These are phyloP conservation scores for Opisthograptis luteolata DNA, from an alignment of 2,888 invertebrate genomes.

Conservation along the genomic window DNA sequence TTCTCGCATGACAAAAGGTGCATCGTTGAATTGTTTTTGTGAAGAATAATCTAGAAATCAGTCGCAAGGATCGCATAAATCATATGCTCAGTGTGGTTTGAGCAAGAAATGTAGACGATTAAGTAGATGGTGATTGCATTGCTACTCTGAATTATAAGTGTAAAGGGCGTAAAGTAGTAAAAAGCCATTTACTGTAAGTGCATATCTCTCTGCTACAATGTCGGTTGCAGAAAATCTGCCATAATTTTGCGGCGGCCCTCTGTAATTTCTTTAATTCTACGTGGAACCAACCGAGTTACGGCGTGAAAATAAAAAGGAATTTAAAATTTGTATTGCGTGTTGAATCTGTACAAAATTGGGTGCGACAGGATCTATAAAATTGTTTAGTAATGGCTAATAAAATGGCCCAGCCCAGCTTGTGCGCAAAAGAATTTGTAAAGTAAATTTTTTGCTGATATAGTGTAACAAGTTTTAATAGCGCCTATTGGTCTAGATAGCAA, in stretches of 20 bases:
- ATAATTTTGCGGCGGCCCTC: conserved; percentile 43
- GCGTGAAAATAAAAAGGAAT: conserved; percentile 46
- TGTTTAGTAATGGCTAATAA: too few relatives aligned
- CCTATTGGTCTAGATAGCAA: conserved; percentile 26
- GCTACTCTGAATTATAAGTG: not conserved
- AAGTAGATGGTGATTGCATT: not conserved
- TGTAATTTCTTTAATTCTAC: conserved; percentile 47
- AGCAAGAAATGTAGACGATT: conserved; percentile 7
- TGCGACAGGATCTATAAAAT: conserved; percentile 31
- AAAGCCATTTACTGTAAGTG: conserved; percentile 13
- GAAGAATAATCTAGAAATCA: conserved; percentile 5
- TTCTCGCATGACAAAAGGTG: conserved; percentile 39
- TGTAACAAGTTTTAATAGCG: conserved; percentile 24
- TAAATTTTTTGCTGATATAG: conserved; percentile 35
- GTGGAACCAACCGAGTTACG: conserved; percentile 44
- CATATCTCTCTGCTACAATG: conserved; percentile 19
- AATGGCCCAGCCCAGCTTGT: conserved; percentile 14
- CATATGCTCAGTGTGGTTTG: not conserved
- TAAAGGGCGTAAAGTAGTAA: conserved; percentile 17
- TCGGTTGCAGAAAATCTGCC: conserved; percentile 41
- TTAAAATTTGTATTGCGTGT: conserved; percentile 45
- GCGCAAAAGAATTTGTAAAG: conserved; percentile 32
- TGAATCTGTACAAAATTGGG: conserved; percentile 40
- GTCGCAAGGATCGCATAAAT: conserved; percentile 21
- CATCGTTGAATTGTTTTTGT: conserved; percentile 35